Percentiles rank a stretch among this genome's conserved stretches.
Conservation (phyloP, 2,888 invertebrate genomes). For the Aplocera efformata region DNA sequence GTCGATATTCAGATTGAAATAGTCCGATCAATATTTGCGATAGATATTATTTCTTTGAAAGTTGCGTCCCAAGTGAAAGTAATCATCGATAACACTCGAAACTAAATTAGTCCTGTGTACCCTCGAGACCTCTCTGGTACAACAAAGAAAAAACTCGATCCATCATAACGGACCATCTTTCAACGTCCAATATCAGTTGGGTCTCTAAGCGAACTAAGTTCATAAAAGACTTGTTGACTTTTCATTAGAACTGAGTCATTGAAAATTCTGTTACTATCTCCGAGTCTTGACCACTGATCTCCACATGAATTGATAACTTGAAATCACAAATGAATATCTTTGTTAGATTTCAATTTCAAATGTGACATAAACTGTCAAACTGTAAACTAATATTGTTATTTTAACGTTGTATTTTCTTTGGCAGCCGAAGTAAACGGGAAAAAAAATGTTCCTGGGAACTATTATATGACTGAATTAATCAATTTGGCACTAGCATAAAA, state of each 20-base stretch:
- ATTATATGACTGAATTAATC: no score
- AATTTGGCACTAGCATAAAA: no score
- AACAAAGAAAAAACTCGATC: constrained; percentile 43
- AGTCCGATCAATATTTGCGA: constrained; percentile 3
- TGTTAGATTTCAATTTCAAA: no score
- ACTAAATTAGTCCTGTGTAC: constrained; percentile 39
- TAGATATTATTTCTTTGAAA: constrained; percentile 10
- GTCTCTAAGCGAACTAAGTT: constrained; percentile 28
- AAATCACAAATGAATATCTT: no score
- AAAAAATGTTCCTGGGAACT: no score
- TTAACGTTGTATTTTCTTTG: no score
- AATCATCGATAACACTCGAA: constrained; percentile 30
- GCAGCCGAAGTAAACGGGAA: no score
- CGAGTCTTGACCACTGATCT: no score
- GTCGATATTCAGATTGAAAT: constrained; percentile 2
- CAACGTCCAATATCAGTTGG: constrained; percentile 41
- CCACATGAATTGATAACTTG: no score
- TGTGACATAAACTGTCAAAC: no score
- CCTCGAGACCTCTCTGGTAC: constrained; percentile 28
- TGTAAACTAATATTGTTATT: no score
- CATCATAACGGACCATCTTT: constrained; percentile 52
- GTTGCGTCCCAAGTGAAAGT: constrained; percentile 15
- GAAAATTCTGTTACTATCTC: background rate
- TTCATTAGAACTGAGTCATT: constrained; percentile 39
- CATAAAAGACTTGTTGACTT: constrained; percentile 45